These are phyloP conservation scores for Potamarius usumacintae DNA, from an alignment of 2,113 vertebrate species.

Conservation along the genomic window DNA sequence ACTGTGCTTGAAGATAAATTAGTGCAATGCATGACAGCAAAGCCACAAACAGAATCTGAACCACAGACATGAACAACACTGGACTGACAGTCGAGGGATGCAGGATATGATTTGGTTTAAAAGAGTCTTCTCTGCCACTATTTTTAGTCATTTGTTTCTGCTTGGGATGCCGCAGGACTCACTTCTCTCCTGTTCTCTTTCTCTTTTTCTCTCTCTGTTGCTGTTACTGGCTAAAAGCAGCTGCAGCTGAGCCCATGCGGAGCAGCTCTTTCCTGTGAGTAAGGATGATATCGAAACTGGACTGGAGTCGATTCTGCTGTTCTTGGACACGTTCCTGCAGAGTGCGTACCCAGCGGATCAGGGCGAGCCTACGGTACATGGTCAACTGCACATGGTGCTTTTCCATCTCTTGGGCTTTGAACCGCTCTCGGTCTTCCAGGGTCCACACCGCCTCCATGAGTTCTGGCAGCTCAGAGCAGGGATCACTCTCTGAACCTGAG, in stretches of 20 bases:
- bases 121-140: neutral
- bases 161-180: conserved; percentile 5
- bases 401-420: conserved; percentile 95
- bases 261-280: conserved; percentile 93
- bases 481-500: conserved; percentile 66
- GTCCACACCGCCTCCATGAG: conserved; percentile 85
- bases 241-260: conserved; percentile 69
- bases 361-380: conserved; percentile 93
- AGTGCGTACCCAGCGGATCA: conserved; percentile 91
- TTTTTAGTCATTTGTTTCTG: conserved; percentile 22
- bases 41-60: conserved; percentile 12
- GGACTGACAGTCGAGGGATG: neutral
- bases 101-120: conserved; percentile 23
- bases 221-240: conserved; percentile 72
- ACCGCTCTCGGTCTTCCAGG: conserved; percentile 85
- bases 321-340: conserved; percentile 85
- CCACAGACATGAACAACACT: neutral
- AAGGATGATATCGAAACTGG: conserved; percentile 93
- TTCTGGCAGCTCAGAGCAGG: conserved; percentile 65
- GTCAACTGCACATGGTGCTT: conserved; percentile 92
- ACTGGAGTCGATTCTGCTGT: conserved; percentile 92
- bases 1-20: conserved; percentile 10
- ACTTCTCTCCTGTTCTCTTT: neutral
- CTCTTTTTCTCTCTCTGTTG: neutral
- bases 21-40: conserved; percentile 19